These are phyloP conservation scores for Hippocampus abdominalis DNA, from an alignment of 2,113 vertebrate species.

Conservation along the genomic window DNA sequence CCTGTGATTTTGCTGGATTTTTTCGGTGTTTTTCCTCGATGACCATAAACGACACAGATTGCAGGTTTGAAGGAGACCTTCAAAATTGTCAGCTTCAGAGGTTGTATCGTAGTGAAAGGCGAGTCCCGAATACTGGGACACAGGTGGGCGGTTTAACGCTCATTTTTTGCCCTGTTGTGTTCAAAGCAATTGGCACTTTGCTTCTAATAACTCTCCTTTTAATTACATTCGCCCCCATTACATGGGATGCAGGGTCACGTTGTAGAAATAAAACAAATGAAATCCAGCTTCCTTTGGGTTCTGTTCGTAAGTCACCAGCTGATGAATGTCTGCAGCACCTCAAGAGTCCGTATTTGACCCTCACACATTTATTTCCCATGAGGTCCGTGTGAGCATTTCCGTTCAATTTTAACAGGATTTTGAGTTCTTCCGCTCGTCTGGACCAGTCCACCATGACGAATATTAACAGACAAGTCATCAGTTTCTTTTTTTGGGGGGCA, in stretches of 20 bases:
- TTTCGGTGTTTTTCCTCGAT: not conserved
- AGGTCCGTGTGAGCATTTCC: conserved; percentile 15
- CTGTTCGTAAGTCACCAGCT: not conserved
- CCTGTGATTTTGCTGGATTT: not conserved
- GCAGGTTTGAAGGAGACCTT: not conserved
- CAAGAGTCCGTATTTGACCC: conserved; percentile 5
- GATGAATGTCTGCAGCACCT: not conserved
- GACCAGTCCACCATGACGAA: not conserved
- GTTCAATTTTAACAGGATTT: conserved; percentile 32
- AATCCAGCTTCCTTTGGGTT: not conserved
- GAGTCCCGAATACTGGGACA: not conserved
- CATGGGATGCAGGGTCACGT: not conserved
- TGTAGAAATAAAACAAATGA: not conserved
- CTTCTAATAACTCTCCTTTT: not conserved
- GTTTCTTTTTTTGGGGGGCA: not conserved
- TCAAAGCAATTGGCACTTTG: not conserved
- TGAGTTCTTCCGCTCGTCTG: conserved; percentile 10
- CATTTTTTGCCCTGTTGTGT: not conserved
- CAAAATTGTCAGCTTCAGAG: not conserved
- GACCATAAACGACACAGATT: not conserved
- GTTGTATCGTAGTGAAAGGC: not conserved
- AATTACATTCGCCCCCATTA: not conserved
- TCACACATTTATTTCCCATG: conserved; percentile 35
- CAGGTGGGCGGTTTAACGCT: not conserved
- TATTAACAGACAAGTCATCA: not conserved